Conservation (phyloP, 2,113 vertebrate genomes). For the Tor tambroides region DNA sequence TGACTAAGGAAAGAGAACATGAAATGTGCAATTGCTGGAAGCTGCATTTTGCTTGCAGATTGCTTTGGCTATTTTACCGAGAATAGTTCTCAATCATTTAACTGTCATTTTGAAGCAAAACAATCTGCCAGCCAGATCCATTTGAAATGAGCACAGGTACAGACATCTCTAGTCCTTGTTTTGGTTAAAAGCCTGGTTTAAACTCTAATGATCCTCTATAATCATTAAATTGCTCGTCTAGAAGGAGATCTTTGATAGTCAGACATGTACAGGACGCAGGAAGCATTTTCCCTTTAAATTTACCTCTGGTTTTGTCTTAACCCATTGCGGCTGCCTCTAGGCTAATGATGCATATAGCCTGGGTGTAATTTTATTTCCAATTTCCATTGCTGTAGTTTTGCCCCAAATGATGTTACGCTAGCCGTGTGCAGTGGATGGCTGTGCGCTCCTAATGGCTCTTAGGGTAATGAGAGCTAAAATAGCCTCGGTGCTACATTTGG, state of each 20-base stretch:
- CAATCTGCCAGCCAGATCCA: not conserved
- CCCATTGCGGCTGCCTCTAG: slow-evolving; percentile 61
- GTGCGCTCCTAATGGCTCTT: slow-evolving; percentile 76
- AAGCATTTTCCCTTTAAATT: slow-evolving; percentile 30
- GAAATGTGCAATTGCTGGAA: not conserved
- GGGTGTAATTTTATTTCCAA: slow-evolving; percentile 80
- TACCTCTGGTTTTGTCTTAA: slow-evolving; percentile 52
- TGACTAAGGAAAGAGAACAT: not conserved
- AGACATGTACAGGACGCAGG: not conserved
- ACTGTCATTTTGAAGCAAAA: not conserved
- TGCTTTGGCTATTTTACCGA: not conserved
- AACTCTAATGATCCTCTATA: not conserved
- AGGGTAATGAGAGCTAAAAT: slow-evolving; percentile 83
- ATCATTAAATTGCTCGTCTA: not conserved
- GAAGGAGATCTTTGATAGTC: not conserved
- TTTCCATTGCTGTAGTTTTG: slow-evolving; percentile 73
- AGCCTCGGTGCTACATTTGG: slow-evolving; percentile 60
- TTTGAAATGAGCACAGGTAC: not conserved
- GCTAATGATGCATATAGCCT: slow-evolving; percentile 75
- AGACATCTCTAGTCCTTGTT: not conserved
- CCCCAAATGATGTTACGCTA: slow-evolving; percentile 70
- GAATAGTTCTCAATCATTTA: slow-evolving; percentile 14
- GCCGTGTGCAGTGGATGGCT: slow-evolving; percentile 67
- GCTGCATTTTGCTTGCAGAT: not conserved
- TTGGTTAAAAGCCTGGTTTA: not conserved